These are phyloP conservation scores for Melanotaenia boesemani DNA, from an alignment of 2,797 vertebrate genomes.

Conservation along the genomic window DNA sequence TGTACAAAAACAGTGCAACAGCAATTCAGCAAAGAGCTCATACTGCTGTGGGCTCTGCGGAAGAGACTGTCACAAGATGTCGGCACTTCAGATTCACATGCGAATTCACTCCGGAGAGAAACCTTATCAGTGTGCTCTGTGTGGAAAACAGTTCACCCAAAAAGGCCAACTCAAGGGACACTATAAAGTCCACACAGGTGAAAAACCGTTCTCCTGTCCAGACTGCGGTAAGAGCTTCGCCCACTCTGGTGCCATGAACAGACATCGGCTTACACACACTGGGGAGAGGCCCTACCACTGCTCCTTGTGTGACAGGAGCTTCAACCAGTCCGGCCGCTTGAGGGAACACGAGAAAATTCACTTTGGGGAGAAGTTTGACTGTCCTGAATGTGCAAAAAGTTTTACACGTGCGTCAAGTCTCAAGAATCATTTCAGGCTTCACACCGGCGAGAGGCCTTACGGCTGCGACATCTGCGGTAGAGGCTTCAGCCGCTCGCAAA, in stretches of 20 bases:
- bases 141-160: conserved; percentile 81
- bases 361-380: conserved; percentile 79
- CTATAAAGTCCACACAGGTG: conserved; percentile 79
- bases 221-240: conserved; percentile 81
- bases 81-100: conserved; percentile 81
- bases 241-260: conserved; percentile 79
- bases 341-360: conserved; percentile 80
- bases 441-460: conserved; percentile 80
- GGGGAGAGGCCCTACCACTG: conserved; percentile 79
- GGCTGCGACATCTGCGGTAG: conserved; percentile 76
- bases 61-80: conserved; percentile 82
- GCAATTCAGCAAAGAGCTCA: conserved; percentile 54
- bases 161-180: conserved; percentile 81
- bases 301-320: conserved; percentile 72
- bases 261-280: conserved; percentile 78
- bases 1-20: conserved; percentile 17
- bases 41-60: conserved; percentile 80
- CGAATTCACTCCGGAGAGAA: conserved; percentile 91
- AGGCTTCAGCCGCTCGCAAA: conserved; percentile 81
- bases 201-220: conserved; percentile 76
- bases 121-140: conserved; percentile 87
- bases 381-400: conserved; percentile 78
- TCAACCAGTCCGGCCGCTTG: conserved; percentile 79
- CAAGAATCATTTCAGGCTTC: conserved; percentile 80
- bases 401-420: conserved; percentile 78